Percentiles rank a stretch among this genome's conserved stretches.
Evolutionary conservation across 2,888 invertebrate genomes (phyloP).

Genomic region (Trissolcus japonicus): DNA sequence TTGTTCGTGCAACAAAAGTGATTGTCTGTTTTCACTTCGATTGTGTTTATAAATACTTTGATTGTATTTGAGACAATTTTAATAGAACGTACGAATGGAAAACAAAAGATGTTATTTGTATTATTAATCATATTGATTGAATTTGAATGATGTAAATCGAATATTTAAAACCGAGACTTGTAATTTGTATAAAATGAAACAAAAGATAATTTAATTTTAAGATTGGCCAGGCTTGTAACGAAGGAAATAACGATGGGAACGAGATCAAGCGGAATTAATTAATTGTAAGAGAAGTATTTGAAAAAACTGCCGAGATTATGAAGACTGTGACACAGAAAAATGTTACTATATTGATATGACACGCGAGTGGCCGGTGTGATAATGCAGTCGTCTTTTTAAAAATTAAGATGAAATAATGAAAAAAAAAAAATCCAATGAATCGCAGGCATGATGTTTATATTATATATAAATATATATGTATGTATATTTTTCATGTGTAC

Average conservation of each 20-base stretch:
- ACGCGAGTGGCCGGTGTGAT: conserved; percentile 15
- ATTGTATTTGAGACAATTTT: conserved; percentile 19
- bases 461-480: conserved; percentile 14
- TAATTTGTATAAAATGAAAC: conserved; percentile 19
- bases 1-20: no score
- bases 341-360: conserved; percentile 37
- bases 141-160: conserved; percentile 7
- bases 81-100: conserved; percentile 21
- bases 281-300: conserved; percentile 25
- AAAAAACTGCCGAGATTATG: conserved; percentile 46
- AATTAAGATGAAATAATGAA: background rate
- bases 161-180: conserved; percentile 13
- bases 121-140: conserved; percentile 26
- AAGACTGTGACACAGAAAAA: conserved; percentile 44
- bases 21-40: no score
- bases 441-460: conserved; percentile 29
- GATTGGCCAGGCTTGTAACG: conserved; percentile 2
- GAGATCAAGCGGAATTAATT: background rate
- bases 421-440: conserved; percentile 11
- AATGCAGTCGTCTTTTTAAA: conserved; percentile 3
- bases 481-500: conserved; percentile 49
- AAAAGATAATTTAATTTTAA: conserved; percentile 10
- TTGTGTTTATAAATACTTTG: background rate
- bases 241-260: conserved; percentile 10
- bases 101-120: conserved; percentile 10